phyloP scores from a whole-genome alignment of 1,140 invertebrate genomes.

The Euura saliciscinereae region DNA sequence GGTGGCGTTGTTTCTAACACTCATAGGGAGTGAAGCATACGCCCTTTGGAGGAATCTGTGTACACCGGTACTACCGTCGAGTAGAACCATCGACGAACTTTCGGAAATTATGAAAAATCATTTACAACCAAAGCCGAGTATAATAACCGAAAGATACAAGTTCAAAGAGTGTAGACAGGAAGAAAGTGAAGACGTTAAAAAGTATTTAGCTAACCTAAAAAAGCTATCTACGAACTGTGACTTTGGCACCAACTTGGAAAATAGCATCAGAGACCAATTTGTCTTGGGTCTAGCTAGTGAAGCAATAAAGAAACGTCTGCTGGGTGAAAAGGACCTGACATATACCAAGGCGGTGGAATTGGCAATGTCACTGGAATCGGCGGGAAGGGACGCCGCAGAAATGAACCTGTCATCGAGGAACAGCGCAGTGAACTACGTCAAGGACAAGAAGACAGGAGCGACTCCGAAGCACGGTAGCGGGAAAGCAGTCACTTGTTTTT shows the following conservation, averaged over 20 bases:
- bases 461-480: background rate
- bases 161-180: slow-evolving; percentile 37
- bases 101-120: slow-evolving; percentile 34
- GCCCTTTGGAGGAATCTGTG: slow-evolving; percentile 40
- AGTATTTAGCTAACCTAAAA: slow-evolving; percentile 13
- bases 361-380: slow-evolving; percentile 28
- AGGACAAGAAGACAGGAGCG: too few relatives aligned
- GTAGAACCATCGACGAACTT: slow-evolving; percentile 34
- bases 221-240: slow-evolving; percentile 29
- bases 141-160: slow-evolving; percentile 40
- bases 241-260: slow-evolving; percentile 36
- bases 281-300: slow-evolving; percentile 20
- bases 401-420: background rate
- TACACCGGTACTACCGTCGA: slow-evolving; percentile 31
- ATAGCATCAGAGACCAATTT: slow-evolving; percentile 37
- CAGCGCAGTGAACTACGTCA: too few relatives aligned
- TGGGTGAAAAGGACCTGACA: slow-evolving; percentile 31
- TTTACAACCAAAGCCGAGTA: slow-evolving; percentile 37
- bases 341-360: slow-evolving; percentile 35
- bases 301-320: slow-evolving; percentile 28
- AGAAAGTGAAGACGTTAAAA: slow-evolving; percentile 18
- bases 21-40: slow-evolving; percentile 38
- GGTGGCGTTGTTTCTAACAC: slow-evolving; percentile 37
- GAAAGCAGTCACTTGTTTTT: slow-evolving; percentile 2
- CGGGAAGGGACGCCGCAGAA: slow-evolving; percentile 20